Base-by-base conservation (phyloP, 2,888 invertebrate genomes). In the Xanthia togata region DNA sequence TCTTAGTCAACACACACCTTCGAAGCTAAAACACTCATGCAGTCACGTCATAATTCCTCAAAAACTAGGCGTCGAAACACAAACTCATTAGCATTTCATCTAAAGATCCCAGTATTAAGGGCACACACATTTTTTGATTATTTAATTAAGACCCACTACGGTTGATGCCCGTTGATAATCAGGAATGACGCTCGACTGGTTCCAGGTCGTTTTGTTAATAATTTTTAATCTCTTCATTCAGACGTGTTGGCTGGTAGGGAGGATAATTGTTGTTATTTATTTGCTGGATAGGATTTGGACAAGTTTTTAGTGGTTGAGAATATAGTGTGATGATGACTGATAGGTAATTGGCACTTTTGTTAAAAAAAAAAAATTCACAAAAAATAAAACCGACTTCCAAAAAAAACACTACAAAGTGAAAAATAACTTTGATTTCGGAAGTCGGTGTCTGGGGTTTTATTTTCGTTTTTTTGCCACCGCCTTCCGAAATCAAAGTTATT, bases 171-270 rank as follows among this genome's bases (percentile, higher is more conserved):
- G 94, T 95, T 90, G 90, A 94, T 93, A 95, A 96, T 96, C 93
- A 90, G 94, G 95, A 95, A 95, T 95, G 95, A 92, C 85, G 94
- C 84, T 80, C 85, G 89, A 92, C 94, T 89, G 92, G 94, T 92
- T 89, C 81, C 74, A 85, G 78, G 85, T 75, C 85, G 88, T 89
- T 91, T 91, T 90, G 90, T 90, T 92, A 92, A 91, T 92, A 91
- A 92, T 93, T 92, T 85, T 93, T 94, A 94, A 95, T 94, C 94
- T 94, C 94, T 93, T 93, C 91, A 93, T 94, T 93, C 88, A 76
- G 80, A 75, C 79, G 74, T 74, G 76, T 69, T 81, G 64, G 76
- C 41, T 81, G 60, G 73, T 44, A 38, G 63, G 60, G 59, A 74
- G 44, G 14, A 57, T 82, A 64, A 75, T 83, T 81, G 77, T 81